Evolutionary conservation across 2,113 vertebrate genomes (phyloP).

Genomic region (Tilapia sparmanii): DNA sequence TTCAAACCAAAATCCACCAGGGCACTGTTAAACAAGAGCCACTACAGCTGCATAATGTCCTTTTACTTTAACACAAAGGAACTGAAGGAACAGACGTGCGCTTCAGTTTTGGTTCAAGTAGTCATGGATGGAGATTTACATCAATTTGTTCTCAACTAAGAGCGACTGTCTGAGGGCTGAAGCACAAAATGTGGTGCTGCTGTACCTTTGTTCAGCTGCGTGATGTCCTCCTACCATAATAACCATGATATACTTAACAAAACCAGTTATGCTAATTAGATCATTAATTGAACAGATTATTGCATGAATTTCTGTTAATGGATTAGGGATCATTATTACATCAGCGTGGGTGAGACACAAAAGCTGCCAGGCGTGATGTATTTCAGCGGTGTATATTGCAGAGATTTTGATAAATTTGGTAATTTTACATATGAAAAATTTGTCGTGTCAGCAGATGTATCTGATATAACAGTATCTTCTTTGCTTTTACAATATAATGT

Average conservation of each 20-base stretch:
- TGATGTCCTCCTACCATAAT: constrained; percentile 2
- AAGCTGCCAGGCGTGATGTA: neutral
- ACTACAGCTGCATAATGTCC: constrained; percentile 6
- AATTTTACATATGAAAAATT: neutral
- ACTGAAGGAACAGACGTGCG: neutral
- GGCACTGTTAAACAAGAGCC: constrained; percentile 4
- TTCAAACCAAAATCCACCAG: neutral
- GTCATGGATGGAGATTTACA: constrained; percentile 9
- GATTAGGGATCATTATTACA: neutral
- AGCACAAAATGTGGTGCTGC: neutral
- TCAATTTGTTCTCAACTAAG: neutral
- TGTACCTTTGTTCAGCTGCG: constrained; percentile 14
- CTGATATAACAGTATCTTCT: neutral
- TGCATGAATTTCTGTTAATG: constrained; percentile 29
- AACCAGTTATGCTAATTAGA: constrained; percentile 13
- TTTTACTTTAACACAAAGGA: neutral
- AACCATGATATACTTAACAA: neutral
- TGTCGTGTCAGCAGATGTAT: neutral
- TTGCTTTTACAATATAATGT: neutral
- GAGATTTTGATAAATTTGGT: neutral
- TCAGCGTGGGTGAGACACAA: neutral
- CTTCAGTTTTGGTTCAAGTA: constrained; percentile 1
- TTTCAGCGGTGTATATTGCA: neutral
- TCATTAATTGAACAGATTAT: constrained; percentile 26
- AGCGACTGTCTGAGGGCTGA: neutral